Conservation (phyloP, 2,113 vertebrate species). For the Albula glossodonta region DNA sequence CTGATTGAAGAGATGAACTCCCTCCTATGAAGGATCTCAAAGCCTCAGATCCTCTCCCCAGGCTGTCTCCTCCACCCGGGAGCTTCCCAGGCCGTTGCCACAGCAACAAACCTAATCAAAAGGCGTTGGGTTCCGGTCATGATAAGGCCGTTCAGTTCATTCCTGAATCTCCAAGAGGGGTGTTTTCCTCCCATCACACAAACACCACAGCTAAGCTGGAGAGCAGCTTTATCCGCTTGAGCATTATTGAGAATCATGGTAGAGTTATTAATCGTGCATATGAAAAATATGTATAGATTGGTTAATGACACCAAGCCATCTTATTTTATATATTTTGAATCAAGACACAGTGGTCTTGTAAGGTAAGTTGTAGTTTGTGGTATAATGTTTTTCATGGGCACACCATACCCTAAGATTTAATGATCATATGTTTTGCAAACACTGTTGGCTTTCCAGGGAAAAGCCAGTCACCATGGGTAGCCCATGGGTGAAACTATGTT, state of each 20-base stretch:
- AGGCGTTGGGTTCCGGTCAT: slow-evolving; percentile 30
- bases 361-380: no score
- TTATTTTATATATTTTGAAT: background rate
- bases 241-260: background rate
- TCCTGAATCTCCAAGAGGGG: slow-evolving; percentile 29
- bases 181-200: slow-evolving; percentile 16
- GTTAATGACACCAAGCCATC: background rate
- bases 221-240: background rate
- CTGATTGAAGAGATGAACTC: background rate
- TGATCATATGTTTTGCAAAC: no score
- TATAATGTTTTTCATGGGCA: no score
- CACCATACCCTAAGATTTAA: no score
- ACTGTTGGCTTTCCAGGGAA: no score
- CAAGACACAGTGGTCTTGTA: no score
- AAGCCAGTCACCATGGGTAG: no score
- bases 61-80: background rate
- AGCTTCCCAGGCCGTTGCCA: slow-evolving; percentile 42
- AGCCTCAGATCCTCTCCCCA: background rate
- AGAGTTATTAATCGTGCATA: background rate
- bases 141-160: slow-evolving; percentile 27
- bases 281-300: background rate
- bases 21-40: background rate
- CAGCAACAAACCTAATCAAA: slow-evolving; percentile 44
- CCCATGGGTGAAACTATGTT: no score
- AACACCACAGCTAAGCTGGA: background rate